phyloP scores from a whole-genome alignment of 64 coral and sea anemone species.

The Montipora capricornis region DNA sequence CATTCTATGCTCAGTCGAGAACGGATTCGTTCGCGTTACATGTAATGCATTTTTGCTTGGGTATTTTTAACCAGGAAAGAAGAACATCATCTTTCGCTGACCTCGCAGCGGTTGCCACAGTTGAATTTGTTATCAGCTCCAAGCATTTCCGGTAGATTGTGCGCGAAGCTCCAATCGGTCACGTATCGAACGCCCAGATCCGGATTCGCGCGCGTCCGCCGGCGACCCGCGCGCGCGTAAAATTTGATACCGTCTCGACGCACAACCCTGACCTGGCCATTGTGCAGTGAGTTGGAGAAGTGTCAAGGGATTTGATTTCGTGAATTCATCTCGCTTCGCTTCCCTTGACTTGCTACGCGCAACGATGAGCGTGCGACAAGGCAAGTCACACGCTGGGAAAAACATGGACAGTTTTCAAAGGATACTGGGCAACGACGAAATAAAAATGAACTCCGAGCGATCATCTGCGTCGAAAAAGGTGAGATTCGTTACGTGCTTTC shows the following conservation, averaged over 20 bases:
- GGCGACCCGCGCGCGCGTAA: slow-evolving; percentile 19
- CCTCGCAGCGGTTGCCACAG: not conserved
- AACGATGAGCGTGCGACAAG: slow-evolving; percentile 8
- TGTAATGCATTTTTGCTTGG: not conserved
- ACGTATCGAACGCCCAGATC: not conserved
- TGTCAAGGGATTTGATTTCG: slow-evolving; percentile 49
- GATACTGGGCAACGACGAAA: slow-evolving; percentile 57
- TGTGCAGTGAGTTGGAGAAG: slow-evolving; percentile 37
- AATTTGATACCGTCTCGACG: slow-evolving; percentile 16
- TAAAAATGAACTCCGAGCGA: slow-evolving; percentile 67
- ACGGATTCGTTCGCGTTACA: too few species aligned
- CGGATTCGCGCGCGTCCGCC: slow-evolving; percentile 35
- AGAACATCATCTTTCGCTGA: not conserved
- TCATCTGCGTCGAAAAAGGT: slow-evolving; percentile 86
- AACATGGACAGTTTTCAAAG: slow-evolving; percentile 38
- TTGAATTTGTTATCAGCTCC: slow-evolving; percentile 2
- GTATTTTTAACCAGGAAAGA: not conserved
- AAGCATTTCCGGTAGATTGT: slow-evolving; percentile 5
- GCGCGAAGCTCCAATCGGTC: not conserved
- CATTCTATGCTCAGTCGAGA: not conserved
- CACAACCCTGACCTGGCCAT: not conserved
- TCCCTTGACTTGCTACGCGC: slow-evolving; percentile 1
- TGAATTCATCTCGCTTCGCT: slow-evolving; percentile 50
- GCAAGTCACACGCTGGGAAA: not conserved
- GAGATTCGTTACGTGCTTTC: not conserved